Conservation (phyloP, 2,888 invertebrate species). For the Cosmia trapezina region DNA sequence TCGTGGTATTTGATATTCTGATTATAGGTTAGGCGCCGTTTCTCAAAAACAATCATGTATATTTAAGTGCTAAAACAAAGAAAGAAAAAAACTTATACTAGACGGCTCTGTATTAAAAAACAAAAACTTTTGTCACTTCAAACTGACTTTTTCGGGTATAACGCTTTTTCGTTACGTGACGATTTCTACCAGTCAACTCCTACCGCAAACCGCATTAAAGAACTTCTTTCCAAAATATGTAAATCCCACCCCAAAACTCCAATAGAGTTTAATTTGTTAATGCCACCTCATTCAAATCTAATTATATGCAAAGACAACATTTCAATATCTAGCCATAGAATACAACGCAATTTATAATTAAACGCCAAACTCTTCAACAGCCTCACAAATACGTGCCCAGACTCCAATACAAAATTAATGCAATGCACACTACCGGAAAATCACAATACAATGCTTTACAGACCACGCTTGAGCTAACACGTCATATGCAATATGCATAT, state of each 20-base stretch:
- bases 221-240: not conserved
- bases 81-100: not conserved
- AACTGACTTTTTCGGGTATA: too few species aligned
- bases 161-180: not conserved
- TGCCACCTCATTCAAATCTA: not conserved
- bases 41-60: not conserved
- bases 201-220: not conserved
- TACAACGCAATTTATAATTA: not conserved
- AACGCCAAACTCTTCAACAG: not conserved
- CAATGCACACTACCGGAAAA: constrained; percentile 13
- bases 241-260: not conserved
- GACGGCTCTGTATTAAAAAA: too few species aligned
- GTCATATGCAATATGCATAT: constrained; percentile 21
- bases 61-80: not conserved
- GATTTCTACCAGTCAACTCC: not conserved
- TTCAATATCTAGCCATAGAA: not conserved
- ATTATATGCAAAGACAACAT: not conserved
- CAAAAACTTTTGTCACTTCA: too few species aligned
- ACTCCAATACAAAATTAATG: not conserved
- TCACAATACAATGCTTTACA: constrained; percentile 8
- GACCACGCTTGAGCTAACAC: not conserved
- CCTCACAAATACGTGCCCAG: not conserved
- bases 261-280: not conserved
- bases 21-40: not conserved
- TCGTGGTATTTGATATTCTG: not conserved